phyloP scores from a whole-genome alignment of 2,797 vertebrate species.

The Anolis apletophallus region DNA sequence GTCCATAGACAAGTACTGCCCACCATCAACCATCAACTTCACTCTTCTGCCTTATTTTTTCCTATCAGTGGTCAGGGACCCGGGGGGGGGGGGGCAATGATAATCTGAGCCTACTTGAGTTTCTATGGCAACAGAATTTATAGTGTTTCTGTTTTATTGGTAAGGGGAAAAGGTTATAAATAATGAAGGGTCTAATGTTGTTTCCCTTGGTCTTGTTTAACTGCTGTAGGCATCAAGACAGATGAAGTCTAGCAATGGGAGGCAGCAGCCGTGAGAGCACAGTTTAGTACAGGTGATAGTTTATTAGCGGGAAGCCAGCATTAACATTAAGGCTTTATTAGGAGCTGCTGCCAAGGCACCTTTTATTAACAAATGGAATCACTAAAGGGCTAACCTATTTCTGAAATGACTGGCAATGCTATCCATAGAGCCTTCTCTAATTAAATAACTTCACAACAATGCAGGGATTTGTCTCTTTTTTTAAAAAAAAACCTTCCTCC shows the following conservation, averaged over 20 bases:
- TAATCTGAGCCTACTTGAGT: slow-evolving; percentile 84
- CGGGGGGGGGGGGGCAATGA: slow-evolving; percentile 74
- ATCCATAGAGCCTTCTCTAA: slow-evolving; percentile 38
- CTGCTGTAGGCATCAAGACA: slow-evolving; percentile 75
- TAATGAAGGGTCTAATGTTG: slow-evolving; percentile 83
- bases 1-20: slow-evolving; percentile 57
- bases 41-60: slow-evolving; percentile 59
- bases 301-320: slow-evolving; percentile 63
- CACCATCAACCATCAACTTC: slow-evolving; percentile 5
- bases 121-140: slow-evolving; percentile 92
- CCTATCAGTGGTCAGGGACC: slow-evolving; percentile 83
- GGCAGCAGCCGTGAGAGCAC: slow-evolving; percentile 67
- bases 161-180: slow-evolving; percentile 84
- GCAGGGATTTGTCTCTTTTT: neutral
- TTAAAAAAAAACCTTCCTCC: neutral
- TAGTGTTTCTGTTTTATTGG: slow-evolving; percentile 82
- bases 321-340: slow-evolving; percentile 48
- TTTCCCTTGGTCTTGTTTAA: slow-evolving; percentile 77
- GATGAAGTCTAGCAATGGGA: slow-evolving; percentile 72
- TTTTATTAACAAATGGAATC: slow-evolving; percentile 52
- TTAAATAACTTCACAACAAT: slow-evolving; percentile 40
- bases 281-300: slow-evolving; percentile 59
- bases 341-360: slow-evolving; percentile 35
- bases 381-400: slow-evolving; percentile 48
- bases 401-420: slow-evolving; percentile 36